Evolutionary conservation across 2,888 invertebrate species (phyloP).

Genomic region (Charanyca ferruginea): DNA sequence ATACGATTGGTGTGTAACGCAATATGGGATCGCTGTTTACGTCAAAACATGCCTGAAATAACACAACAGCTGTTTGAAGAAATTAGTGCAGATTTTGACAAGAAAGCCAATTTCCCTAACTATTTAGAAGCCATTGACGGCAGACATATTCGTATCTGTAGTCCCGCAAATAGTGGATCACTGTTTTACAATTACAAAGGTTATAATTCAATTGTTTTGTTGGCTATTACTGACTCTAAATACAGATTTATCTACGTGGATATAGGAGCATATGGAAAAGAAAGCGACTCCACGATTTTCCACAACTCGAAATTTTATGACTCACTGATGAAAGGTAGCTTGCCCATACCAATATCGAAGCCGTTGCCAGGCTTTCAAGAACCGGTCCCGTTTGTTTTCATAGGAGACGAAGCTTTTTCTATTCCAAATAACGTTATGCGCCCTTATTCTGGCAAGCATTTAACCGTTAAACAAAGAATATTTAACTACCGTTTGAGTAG

Average conservation of each 20-base stretch:
- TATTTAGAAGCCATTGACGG: constrained; percentile 58
- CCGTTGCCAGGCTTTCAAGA: constrained; percentile 40
- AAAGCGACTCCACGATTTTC: constrained; percentile 50
- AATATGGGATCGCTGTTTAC: constrained; percentile 55
- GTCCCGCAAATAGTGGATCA: constrained; percentile 48
- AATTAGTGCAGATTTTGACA: constrained; percentile 46
- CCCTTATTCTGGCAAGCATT: no score
- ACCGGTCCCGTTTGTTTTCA: constrained; percentile 48
- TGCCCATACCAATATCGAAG: constrained; percentile 47
- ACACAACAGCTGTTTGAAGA: constrained; percentile 55
- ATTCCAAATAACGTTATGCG: constrained; percentile 35
- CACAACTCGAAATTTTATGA: constrained; percentile 26
- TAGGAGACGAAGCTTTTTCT: constrained; percentile 52
- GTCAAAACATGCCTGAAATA: constrained; percentile 52
- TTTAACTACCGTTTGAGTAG: no score
- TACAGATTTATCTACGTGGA: constrained; percentile 3
- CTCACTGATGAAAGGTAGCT: constrained; percentile 14
- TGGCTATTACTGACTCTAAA: constrained; percentile 25
- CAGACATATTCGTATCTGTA: constrained; percentile 57
- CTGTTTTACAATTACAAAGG: constrained; percentile 59
- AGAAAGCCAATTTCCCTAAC: constrained; percentile 58
- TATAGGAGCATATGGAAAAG: constrained; percentile 54
- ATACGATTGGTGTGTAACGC: constrained; percentile 53
- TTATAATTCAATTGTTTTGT: constrained; percentile 56
- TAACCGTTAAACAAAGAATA: no score